phyloP scores from a whole-genome alignment of 2,888 invertebrate species.

The Platycnemis pennipes region DNA sequence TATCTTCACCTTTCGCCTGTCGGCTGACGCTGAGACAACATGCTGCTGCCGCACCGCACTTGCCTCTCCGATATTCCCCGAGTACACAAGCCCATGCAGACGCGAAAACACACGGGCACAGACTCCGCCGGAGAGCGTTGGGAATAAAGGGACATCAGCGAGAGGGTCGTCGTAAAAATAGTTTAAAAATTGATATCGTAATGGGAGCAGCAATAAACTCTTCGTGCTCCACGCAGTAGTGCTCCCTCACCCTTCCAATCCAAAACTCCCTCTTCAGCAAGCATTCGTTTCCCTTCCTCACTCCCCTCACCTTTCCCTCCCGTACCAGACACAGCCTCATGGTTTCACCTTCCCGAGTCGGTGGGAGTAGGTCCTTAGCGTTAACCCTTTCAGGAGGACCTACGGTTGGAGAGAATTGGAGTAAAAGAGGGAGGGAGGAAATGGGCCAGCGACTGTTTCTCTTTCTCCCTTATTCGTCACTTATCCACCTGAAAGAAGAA shows the following conservation, averaged over 20 bases:
- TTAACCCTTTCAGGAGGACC: not conserved
- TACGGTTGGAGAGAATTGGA: no score
- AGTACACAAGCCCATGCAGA: not conserved
- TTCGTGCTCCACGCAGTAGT: not conserved
- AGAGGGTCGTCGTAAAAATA: slow-evolving; percentile 46
- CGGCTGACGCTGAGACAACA: not conserved
- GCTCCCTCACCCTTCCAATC: not conserved
- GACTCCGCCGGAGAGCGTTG: not conserved
- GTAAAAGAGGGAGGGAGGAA: no score
- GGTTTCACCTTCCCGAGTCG: not conserved
- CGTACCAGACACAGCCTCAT: not conserved
- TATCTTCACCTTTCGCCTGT: slow-evolving; percentile 6
- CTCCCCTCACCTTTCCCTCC: not conserved
- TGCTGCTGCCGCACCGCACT: not conserved
- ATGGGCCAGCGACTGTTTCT: no score
- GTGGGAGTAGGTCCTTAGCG: not conserved
- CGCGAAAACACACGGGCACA: not conserved
- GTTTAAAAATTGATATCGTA: slow-evolving; percentile 61
- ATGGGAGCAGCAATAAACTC: not conserved
- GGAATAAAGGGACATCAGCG: slow-evolving; percentile 51
- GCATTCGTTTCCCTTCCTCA: not conserved
- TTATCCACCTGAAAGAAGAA: no score
- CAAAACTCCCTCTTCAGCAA: not conserved
- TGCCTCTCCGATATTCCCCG: not conserved
- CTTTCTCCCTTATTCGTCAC: no score